Evolutionary conservation across 2,888 invertebrate species (phyloP).

Genomic region (Mesoligia furuncula): DNA sequence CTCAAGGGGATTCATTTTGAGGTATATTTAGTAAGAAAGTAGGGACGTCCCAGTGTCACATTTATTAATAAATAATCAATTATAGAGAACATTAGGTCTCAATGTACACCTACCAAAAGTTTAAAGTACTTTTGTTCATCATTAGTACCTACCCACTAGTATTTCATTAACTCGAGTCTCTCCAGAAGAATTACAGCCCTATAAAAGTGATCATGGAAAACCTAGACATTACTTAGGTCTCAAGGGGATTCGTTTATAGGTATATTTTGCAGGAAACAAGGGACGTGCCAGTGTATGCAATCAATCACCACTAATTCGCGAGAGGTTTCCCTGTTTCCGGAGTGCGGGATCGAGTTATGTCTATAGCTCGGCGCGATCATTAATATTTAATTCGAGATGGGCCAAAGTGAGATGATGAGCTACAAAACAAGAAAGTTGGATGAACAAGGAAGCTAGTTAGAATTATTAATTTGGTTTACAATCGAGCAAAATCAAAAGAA

Average conservation of each 20-base stretch:
- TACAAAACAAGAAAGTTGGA: not conserved
- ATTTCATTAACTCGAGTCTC: not conserved
- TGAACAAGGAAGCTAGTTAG: not conserved
- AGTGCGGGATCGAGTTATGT: not conserved
- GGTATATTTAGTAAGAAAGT: not conserved
- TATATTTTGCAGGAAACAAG: constrained; percentile 3
- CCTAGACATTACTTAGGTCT: not conserved
- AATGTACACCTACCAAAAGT: not conserved
- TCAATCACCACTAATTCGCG: constrained; percentile 31
- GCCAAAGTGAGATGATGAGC: not conserved
- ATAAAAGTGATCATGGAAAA: not conserved
- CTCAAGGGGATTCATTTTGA: not conserved
- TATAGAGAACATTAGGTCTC: not conserved
- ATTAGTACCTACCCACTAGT: not conserved
- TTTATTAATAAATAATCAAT: not conserved
- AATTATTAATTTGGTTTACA: not conserved
- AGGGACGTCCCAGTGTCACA: not conserved
- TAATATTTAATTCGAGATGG: constrained; percentile 5
- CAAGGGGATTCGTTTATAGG: not conserved
- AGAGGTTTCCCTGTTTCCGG: constrained; percentile 3
- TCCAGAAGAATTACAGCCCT: not conserved
- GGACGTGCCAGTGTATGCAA: not conserved
- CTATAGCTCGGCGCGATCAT: not conserved
- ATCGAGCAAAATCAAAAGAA: not conserved
- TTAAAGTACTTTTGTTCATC: not conserved